Evolutionary conservation across 1,140 invertebrate species (phyloP).

Genomic region (Contarinia nasturtii): DNA sequence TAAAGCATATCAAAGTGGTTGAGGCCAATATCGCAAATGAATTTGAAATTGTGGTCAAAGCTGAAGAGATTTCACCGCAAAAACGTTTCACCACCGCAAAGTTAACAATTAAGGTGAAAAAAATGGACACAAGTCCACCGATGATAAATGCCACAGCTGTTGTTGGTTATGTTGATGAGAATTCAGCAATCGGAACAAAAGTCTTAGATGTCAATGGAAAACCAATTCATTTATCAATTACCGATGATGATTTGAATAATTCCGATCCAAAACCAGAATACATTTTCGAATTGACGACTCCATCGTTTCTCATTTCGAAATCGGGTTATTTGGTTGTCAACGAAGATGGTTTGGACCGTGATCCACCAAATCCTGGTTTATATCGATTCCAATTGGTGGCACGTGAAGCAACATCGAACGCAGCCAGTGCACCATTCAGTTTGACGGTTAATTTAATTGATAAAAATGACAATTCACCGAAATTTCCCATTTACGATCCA

Average conservation of each 20-base stretch:
- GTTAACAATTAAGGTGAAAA: constrained; percentile 57
- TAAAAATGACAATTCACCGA: constrained; percentile 69
- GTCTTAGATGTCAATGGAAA: constrained; percentile 45
- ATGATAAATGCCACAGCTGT: constrained; percentile 46
- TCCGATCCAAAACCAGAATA: constrained; percentile 56
- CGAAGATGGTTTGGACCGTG: constrained; percentile 66
- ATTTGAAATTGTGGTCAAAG: constrained; percentile 50
- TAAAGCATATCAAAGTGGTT: constrained; percentile 59
- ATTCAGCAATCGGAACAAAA: constrained; percentile 62
- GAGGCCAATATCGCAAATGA: constrained; percentile 49
- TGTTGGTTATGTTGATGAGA: constrained; percentile 69
- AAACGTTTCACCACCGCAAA: constrained; percentile 64
- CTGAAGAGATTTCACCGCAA: constrained; percentile 59
- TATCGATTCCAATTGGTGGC: constrained; percentile 65
- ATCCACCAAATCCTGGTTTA: constrained; percentile 65
- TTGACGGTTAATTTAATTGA: constrained; percentile 59
- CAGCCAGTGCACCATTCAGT: constrained; percentile 60
- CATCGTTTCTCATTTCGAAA: constrained; percentile 58
- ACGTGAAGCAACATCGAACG: constrained; percentile 52
- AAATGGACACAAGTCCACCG: constrained; percentile 69
- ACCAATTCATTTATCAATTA: constrained; percentile 51
- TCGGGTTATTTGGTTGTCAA: constrained; percentile 56
- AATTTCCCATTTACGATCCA: constrained; percentile 52
- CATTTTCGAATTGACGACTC: constrained; percentile 65
- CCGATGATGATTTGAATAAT: constrained; percentile 64